Evolutionary conservation across 2,888 invertebrate species (phyloP).

Genomic region (Sesia bembeciformis): DNA sequence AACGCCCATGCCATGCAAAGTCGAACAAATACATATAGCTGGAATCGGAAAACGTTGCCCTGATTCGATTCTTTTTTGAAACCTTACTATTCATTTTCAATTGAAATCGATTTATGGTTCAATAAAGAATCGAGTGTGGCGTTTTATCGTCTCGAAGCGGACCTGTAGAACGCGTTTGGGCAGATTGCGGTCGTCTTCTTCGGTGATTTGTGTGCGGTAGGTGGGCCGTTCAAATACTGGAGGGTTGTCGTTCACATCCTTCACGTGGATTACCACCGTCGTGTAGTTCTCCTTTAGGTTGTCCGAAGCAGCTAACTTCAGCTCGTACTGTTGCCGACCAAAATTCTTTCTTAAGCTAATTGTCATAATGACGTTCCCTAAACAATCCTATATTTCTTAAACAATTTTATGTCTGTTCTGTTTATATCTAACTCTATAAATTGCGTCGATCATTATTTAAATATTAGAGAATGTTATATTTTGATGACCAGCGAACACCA

Average conservation of each 20-base stretch:
- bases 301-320: conserved; percentile 94
- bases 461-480: too few relatives aligned
- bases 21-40: conserved; percentile 17
- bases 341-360: conserved; percentile 2
- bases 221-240: conserved; percentile 96
- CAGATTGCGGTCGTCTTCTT: conserved; percentile 94
- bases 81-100: conserved; percentile 5
- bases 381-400: too few relatives aligned
- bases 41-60: conserved; percentile 19
- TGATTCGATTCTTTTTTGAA: conserved; percentile 41
- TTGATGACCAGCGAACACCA: too few relatives aligned
- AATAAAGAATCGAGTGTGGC: conserved; percentile 33
- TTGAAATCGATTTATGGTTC: conserved; percentile 16
- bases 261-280: conserved; percentile 96
- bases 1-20: conserved; percentile 65
- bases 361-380: too few relatives aligned
- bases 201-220: conserved; percentile 95
- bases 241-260: conserved; percentile 98
- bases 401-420: too few relatives aligned
- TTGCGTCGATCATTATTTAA: too few relatives aligned
- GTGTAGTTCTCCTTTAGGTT: conserved; percentile 98
- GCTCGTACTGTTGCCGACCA: conserved; percentile 83
- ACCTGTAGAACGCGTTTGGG: conserved; percentile 95
- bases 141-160: conserved; percentile 38
- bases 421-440: too few relatives aligned